These are phyloP conservation scores for Maconellicoccus hirsutus DNA, from an alignment of 1,140 invertebrate genomes.

Conservation along the genomic window DNA sequence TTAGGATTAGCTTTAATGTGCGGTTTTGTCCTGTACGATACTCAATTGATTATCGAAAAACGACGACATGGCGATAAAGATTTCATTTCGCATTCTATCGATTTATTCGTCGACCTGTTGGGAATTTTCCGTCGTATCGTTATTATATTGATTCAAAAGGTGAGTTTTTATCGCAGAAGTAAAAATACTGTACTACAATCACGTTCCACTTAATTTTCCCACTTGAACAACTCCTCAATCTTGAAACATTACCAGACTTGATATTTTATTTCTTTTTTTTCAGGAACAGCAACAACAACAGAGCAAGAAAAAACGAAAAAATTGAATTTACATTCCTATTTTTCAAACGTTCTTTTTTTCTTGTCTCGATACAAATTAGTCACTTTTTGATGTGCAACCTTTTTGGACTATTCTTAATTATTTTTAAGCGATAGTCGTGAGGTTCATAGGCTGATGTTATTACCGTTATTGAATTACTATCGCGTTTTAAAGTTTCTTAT, in stretches of 20 bases:
- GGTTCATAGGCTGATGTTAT: background rate
- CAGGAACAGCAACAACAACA: background rate
- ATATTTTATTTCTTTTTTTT: background rate
- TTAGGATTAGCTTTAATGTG: conserved; percentile 80
- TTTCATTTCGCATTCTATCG: conserved; percentile 78
- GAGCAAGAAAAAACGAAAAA: background rate
- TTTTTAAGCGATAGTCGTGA: background rate
- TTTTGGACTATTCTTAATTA: background rate
- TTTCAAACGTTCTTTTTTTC: background rate
- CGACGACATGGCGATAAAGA: conserved; percentile 77
- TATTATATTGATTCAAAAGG: conserved; percentile 80
- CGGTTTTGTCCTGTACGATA: conserved; percentile 90
- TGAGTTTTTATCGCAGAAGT: conserved; percentile 35
- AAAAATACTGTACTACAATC: too few species aligned
- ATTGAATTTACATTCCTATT: background rate
- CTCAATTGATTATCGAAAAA: conserved; percentile 91
- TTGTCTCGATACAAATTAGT: background rate
- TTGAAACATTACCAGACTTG: too few species aligned
- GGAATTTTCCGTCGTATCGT: conserved; percentile 79
- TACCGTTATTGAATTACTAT: background rate
- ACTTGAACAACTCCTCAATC: too few species aligned
- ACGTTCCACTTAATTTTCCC: too few species aligned
- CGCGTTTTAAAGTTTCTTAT: background rate
- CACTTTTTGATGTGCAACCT: background rate
- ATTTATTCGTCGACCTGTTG: conserved; percentile 86